A percentile compares a stretch with the other conserved stretches of the same genome.
Evolutionary conservation across 2,797 vertebrate genomes (phyloP).

Genomic region (Ctenosaura bakeri): DNA sequence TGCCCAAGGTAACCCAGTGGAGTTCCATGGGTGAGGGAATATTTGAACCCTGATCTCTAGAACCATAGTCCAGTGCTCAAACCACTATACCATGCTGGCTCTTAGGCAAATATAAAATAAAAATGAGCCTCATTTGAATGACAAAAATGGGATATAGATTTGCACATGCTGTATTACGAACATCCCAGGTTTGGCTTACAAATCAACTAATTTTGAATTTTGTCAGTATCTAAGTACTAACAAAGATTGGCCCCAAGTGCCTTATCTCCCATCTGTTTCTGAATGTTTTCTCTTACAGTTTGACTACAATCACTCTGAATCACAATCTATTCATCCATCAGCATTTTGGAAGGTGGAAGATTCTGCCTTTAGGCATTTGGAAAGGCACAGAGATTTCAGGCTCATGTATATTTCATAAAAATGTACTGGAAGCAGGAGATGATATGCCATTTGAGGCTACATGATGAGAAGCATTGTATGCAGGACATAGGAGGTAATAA

Average conservation of each 20-base stretch:
- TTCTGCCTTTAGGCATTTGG: slow-evolving; percentile 9
- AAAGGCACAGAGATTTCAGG: slow-evolving; percentile 16
- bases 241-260: not conserved
- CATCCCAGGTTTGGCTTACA: not conserved
- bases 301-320: not conserved
- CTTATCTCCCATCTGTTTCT: slow-evolving; percentile 9
- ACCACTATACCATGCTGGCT: too few species aligned
- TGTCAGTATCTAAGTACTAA: not conserved
- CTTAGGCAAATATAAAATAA: not conserved
- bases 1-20: too few species aligned
- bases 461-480: slow-evolving; percentile 15
- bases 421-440: not conserved
- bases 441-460: slow-evolving; percentile 7
- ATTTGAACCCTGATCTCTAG: too few species aligned
- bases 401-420: slow-evolving; percentile 26
- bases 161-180: not conserved
- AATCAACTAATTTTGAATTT: not conserved
- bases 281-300: slow-evolving; percentile 2
- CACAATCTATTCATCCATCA: not conserved
- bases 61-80: too few species aligned
- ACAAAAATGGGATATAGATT: not conserved
- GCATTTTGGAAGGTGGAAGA: slow-evolving; percentile 31
- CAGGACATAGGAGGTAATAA: not conserved
- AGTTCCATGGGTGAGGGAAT: too few species aligned
- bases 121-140: not conserved